Percentiles rank a stretch among this genome's conserved stretches.
These are phyloP conservation scores for Stegophylla sp. DNA, from an alignment of 2,888 invertebrate species.

Conservation along the genomic window DNA sequence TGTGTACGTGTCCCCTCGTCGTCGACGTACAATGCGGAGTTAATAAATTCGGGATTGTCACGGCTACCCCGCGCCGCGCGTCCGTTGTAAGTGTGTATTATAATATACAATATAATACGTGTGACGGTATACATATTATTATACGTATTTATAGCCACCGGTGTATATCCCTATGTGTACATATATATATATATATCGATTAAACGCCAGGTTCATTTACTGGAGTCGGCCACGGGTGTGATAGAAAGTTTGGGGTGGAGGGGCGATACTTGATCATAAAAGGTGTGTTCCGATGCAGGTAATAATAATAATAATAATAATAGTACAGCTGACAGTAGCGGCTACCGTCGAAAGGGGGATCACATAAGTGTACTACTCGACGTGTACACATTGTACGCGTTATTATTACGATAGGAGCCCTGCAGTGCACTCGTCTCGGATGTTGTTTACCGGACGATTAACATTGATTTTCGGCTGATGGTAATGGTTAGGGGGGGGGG, in stretches of 20 bases:
- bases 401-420: background rate
- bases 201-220: slow-evolving; percentile 55
- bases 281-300: slow-evolving; percentile 35
- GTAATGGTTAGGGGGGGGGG: background rate
- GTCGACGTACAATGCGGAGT: slow-evolving; percentile 40
- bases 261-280: slow-evolving; percentile 50
- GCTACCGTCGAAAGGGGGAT: slow-evolving; percentile 14
- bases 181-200: slow-evolving; percentile 37
- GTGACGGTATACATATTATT: slow-evolving; percentile 1
- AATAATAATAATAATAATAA: slow-evolving; percentile 35
- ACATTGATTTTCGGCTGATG: background rate
- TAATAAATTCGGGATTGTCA: slow-evolving; percentile 57
- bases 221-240: background rate
- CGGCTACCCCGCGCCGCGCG: background rate
- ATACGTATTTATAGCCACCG: background rate
- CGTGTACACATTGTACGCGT: background rate
- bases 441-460: slow-evolving; percentile 43
- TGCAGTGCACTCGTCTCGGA: background rate
- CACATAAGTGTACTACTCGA: background rate
- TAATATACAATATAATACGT: slow-evolving; percentile 17
- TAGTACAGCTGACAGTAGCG: slow-evolving; percentile 27
- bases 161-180: slow-evolving; percentile 14
- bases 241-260: background rate
- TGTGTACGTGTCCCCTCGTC: background rate
- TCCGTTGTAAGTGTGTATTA: background rate